Base-by-base conservation (phyloP, 2,888 invertebrate species). In the Orchesella flavescens region DNA sequence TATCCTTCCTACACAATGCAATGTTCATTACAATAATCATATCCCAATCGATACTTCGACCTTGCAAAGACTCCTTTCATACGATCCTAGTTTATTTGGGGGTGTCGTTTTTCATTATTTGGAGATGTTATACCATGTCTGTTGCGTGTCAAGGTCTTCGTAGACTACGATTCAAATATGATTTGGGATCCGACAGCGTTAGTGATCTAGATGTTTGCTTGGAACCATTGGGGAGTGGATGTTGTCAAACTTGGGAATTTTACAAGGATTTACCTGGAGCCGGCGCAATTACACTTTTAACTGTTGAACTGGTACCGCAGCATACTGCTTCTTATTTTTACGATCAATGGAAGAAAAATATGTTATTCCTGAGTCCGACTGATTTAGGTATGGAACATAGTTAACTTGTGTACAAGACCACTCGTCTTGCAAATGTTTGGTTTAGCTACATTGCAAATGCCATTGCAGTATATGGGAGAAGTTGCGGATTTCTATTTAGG, bases 181-280 rank as follows among this genome's bases (percentile, higher is more conserved):
- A 85, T 34, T 44, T 59, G 10, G 53, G 65, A 19, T 63, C 68
- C 1, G 82, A 75, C 23, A 77, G 68, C 19, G 78, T 82, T 13
- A 78, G 74, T 44, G 82, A 84, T 17, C 24, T 77, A 4, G 84
- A 84, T 15, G 43, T 81, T 53, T 81, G 80, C n/a, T 34, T 79
- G 46, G 77, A 85, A 57, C 85, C 85, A 4, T 24, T 85, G n/a
- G 85, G 85, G 9, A 65, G 44, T 65, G 85, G 85, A 23, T 55
- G 61, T 44, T 71, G 44, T 9, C 84, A 85, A 66, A 49, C 77
- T 1, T 82, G 69, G 84, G 79, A 71, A 19, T 84, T 78, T 71
- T 84, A 73, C n/a, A 81, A 82, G 49, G 85, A 85, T 21, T 82
- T 84, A 10, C 85, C 85, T n/a, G 81, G 84, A 19, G 82, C 71